These are phyloP conservation scores for Homarus gammarus DNA, from an alignment of 2,888 invertebrate species.

Conservation along the genomic window DNA sequence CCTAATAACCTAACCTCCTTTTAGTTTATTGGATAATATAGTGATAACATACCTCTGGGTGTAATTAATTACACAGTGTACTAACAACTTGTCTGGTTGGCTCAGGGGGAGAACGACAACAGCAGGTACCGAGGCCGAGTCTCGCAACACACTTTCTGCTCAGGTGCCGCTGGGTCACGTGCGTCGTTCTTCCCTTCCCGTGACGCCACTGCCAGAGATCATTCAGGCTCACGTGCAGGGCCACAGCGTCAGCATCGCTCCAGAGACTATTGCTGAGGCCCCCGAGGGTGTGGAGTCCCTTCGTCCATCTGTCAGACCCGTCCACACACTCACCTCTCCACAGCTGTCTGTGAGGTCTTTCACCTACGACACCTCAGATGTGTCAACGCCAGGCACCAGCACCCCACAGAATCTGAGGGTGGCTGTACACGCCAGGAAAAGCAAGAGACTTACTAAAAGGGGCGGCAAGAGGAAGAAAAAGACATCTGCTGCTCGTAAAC, in stretches of 20 bases:
- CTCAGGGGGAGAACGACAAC: not conserved
- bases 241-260: constrained; percentile 63
- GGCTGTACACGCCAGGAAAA: not conserved
- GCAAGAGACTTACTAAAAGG: constrained; percentile 30
- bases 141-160: not conserved
- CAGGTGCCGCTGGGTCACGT: constrained; percentile 46
- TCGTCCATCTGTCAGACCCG: not conserved
- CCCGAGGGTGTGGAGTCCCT: constrained; percentile 55
- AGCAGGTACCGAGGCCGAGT: not conserved
- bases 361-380: constrained; percentile 49
- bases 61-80: no score
- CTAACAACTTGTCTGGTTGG: not conserved
- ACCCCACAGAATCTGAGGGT: constrained; percentile 20
- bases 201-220: constrained; percentile 46
- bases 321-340: constrained; percentile 46
- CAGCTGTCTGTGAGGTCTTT: constrained; percentile 35
- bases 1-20: no score
- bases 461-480: constrained; percentile 40
- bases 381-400: constrained; percentile 45
- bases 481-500: not conserved
- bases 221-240: constrained; percentile 26
- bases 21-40: not conserved
- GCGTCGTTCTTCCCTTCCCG: constrained; percentile 59
- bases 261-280: constrained; percentile 58
- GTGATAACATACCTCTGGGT: no score